Percentiles rank a stretch among this genome's conserved stretches.
phyloP scores from a whole-genome alignment of 2,888 invertebrate genomes.

The Chrysolina oricalcia region DNA sequence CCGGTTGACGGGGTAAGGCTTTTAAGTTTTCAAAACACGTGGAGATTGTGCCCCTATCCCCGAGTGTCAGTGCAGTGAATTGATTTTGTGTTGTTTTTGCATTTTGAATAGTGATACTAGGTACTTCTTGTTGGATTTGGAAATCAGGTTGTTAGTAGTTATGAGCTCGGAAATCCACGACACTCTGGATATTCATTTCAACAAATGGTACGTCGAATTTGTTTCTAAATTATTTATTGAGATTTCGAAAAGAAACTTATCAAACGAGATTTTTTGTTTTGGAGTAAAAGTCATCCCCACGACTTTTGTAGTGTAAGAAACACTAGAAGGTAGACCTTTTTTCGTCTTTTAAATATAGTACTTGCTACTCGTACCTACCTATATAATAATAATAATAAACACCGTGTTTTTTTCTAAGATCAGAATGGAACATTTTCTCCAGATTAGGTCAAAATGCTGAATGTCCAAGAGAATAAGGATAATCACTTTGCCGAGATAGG shows the following conservation, averaged over 20 bases:
- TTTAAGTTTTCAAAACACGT: slow-evolving; percentile 64
- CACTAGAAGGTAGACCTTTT: too few relatives aligned
- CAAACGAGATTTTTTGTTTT: not conserved
- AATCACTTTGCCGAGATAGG: too few relatives aligned
- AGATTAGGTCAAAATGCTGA: too few relatives aligned
- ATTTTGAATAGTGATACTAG: slow-evolving; percentile 54
- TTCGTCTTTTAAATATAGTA: too few relatives aligned
- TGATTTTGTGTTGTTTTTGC: slow-evolving; percentile 56
- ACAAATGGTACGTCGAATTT: slow-evolving; percentile 43
- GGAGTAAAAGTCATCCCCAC: not conserved
- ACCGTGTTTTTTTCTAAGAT: too few relatives aligned
- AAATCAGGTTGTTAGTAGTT: slow-evolving; percentile 31
- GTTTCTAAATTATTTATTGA: not conserved
- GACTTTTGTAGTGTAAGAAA: not conserved
- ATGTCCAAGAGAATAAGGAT: too few relatives aligned
- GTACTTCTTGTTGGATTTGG: slow-evolving; percentile 54
- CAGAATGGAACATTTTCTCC: too few relatives aligned
- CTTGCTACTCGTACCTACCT: too few relatives aligned
- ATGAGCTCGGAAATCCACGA: slow-evolving; percentile 57
- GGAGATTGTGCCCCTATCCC: slow-evolving; percentile 57
- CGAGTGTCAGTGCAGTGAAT: slow-evolving; percentile 54
- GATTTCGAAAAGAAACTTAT: not conserved
- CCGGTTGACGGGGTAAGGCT: slow-evolving; percentile 64
- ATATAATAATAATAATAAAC: too few relatives aligned
- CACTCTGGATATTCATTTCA: slow-evolving; percentile 41